Evolutionary conservation across 2,888 invertebrate species (phyloP).

Genomic region (Anarsia innoxiella): DNA sequence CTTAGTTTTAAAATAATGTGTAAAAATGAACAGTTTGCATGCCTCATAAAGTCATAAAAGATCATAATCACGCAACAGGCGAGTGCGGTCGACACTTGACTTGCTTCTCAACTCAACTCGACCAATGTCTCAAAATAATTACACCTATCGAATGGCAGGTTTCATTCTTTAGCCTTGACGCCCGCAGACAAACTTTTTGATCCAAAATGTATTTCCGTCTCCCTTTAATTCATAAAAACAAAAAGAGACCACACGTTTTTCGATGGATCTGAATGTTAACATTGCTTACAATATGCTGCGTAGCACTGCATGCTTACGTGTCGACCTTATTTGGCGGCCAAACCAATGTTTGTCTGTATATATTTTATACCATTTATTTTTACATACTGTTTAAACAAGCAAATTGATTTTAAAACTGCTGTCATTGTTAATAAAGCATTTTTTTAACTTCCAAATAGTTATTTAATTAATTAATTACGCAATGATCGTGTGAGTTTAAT

Average conservation of each 20-base stretch:
- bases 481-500: conserved; percentile 38
- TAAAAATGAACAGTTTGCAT: neutral
- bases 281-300: conserved; percentile 3
- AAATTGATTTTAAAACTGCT: conserved; percentile 1
- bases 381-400: conserved; percentile 12
- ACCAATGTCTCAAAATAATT: conserved; percentile 12
- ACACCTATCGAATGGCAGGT: conserved; percentile 12
- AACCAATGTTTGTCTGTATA: conserved; percentile 31
- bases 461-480: conserved; percentile 3
- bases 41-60: neutral
- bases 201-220: conserved; percentile 4
- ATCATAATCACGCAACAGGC: conserved; percentile 1
- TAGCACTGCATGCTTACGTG: conserved; percentile 27
- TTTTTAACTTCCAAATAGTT: neutral
- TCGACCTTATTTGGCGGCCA: conserved; percentile 48
- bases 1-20: too few relatives aligned
- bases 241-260: conserved; percentile 7
- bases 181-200: conserved; percentile 9
- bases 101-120: neutral
- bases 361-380: conserved; percentile 48
- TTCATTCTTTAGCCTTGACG: conserved; percentile 13
- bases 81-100: too few relatives aligned
- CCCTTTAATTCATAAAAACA: neutral
- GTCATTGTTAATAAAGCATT: neutral
- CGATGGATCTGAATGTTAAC: conserved; percentile 10